Evolutionary conservation across 2,113 vertebrate genomes (phyloP).

Genomic region (Trogon melanurus): DNA sequence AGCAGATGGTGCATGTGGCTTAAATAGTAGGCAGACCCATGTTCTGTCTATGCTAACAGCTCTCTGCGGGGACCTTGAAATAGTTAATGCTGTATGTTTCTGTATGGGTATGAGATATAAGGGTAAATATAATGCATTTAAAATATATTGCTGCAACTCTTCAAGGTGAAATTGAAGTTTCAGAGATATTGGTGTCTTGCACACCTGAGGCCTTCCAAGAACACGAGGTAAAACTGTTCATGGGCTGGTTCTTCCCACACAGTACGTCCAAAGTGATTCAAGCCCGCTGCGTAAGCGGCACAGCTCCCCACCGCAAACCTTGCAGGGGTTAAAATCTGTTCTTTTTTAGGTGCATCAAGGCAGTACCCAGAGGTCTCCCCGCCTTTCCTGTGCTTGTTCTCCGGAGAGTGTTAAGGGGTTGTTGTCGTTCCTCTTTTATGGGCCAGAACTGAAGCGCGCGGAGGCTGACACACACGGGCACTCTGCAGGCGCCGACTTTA

Average conservation of each 20-base stretch:
- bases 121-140: conserved; percentile 40
- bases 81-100: conserved; percentile 24
- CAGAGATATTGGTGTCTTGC: not conserved
- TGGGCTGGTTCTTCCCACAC: not conserved
- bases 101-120: not conserved
- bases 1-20: conserved; percentile 65
- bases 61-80: conserved; percentile 53
- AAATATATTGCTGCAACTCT: not conserved
- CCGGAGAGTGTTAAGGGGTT: not conserved
- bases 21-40: conserved; percentile 16
- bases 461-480: not conserved
- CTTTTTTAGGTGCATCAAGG: not conserved
- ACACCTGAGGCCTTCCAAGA: not conserved
- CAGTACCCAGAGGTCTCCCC: not conserved
- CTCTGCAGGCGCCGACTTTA: not conserved
- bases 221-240: not conserved
- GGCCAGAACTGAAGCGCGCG: not conserved
- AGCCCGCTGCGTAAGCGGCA: not conserved
- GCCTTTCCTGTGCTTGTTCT: not conserved
- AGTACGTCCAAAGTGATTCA: not conserved
- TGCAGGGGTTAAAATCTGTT: not conserved
- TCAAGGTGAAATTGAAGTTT: conserved; percentile 44
- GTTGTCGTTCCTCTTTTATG: not conserved
- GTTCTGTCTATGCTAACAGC: conserved; percentile 34
- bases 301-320: not conserved